Base-by-base conservation (phyloP, 92 coral and sea anemone genomes). In the Desmophyllum pertusum region DNA sequence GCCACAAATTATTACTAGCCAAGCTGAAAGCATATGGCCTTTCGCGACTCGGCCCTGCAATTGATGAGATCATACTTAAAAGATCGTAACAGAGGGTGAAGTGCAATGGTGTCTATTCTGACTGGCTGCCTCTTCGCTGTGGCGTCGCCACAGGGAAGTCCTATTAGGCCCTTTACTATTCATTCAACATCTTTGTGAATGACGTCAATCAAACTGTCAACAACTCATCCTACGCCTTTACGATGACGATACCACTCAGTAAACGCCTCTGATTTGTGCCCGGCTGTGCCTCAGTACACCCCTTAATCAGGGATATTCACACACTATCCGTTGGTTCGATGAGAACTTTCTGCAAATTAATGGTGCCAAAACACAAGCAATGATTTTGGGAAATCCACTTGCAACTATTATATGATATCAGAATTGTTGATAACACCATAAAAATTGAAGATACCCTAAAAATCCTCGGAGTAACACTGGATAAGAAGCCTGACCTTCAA, bases 241-340 rank as follows among this genome's bases (percentile, higher is more conserved):
- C n/a, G 85, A 86, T 31, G 76, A 86, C 64, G 90, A 86, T 64
- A 87, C 86, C 73, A 87, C 86, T 36, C 83, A 21, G 38, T 75
- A n/a, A n/a, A 38, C 83, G 73, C 6, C n/a, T n/a, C n/a, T n/a
- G n/a, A n/a, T n/a, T n/a, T n/a, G n/a, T n/a, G n/a, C n/a, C n/a
- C n/a, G n/a, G 73, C 63, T 23, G 52, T 79, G 38, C 85, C 79
- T 45, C 46, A 86, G 64, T 80, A 37, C 81, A 37, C 80, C 18
- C n/a, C 57, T 5, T n/a, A 87, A 87, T 67, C 86, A 87, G 64
- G n/a, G 86, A 89, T 38, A 61, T 83, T 36, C 13, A 52, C 6
- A 78, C 38, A 66, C 65, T 84, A 39, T 57, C 80, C 51, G 35
- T 41, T 88, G 85, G 91, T 61, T 83, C 73, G 51, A 51, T 72